Evolutionary conservation across 2,797 vertebrate genomes (phyloP), one percentile per base, ranked within the genome.

Genomic region (Hyperoplus immaculatus): DNA sequence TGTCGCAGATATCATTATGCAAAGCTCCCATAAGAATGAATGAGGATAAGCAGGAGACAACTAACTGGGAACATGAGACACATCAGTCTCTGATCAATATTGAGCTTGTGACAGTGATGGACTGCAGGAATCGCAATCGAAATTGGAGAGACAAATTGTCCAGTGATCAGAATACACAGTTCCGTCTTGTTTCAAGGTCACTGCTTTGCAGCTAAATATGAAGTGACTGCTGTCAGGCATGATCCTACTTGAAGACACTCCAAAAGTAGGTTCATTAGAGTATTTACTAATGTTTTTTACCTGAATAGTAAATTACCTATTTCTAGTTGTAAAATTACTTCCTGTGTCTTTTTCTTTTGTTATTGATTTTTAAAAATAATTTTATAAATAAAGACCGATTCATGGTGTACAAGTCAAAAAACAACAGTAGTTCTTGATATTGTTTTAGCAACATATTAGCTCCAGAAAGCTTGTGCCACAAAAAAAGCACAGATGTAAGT

Each of bases 71-170:
- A 93, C 92, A 92, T 91, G 91, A 94, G 90, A 89, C n/a, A 90
- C 92, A 88, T 90, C 85, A 81, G 82, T 77, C 85, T 87, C 90
- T 90, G 90, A 95, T 95, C 95, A 94, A 95, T 95, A 95, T 88
- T 82, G 83, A 88, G 88, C 88, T 92, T 87, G 84, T 93, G 95
- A 95, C 95, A 94, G 85, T 95, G 94, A 95, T 93, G 92, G 92
- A 95, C 93, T 85, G 90, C 83, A 93, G 87, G 87, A 93, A 91
- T 93, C 77, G 91, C 83, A 79, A 87, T 29, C 92, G 94, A 94
- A 94, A 94, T 80, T 82, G 89, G 92, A 94, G 92, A 94, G 88
- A 94, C 69, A 91, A 92, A 89, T 84, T 82, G 86, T 93, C 77
- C 82, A n/a, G 62, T 76, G 88, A 84, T 88, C 84, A 85, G 77